Conservation (phyloP, 2,888 invertebrate genomes). For the Smittia aterrima region DNA sequence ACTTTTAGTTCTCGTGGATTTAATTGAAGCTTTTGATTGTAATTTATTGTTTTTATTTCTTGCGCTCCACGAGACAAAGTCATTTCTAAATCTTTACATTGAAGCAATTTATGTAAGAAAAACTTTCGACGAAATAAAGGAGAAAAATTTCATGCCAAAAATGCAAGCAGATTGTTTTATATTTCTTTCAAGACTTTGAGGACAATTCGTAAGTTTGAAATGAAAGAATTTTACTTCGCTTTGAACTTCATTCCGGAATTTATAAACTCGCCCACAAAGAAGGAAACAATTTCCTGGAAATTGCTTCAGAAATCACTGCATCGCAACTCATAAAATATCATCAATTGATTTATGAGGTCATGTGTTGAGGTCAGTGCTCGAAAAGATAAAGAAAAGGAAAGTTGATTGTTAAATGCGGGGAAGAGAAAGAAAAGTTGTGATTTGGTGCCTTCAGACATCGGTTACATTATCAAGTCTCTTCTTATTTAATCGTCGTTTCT, state of each 20-base stretch:
- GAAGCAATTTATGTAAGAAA: neutral
- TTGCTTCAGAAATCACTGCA: neutral
- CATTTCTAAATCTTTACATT: neutral
- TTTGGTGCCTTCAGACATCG: neutral
- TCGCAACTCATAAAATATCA: slow-evolving; percentile 18
- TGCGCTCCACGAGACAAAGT: neutral
- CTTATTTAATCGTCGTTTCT: slow-evolving; percentile 9
- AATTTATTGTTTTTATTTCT: neutral
- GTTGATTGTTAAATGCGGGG: neutral
- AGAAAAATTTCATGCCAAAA: slow-evolving; percentile 11
- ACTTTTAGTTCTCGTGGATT: neutral
- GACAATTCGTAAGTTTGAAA: no score
- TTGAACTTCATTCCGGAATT: no score
- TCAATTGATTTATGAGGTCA: slow-evolving; percentile 29
- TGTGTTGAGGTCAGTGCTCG: slow-evolving; percentile 13
- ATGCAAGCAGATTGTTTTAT: neutral
- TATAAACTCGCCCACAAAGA: no score
- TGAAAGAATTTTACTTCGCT: no score
- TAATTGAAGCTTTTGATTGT: neutral
- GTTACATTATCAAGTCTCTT: slow-evolving; percentile 13
- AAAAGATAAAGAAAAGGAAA: slow-evolving; percentile 15
- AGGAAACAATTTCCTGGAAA: no score
- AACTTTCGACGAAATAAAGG: neutral
- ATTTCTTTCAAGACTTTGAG: no score
- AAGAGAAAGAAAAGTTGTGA: slow-evolving; percentile 4